Evolutionary conservation across 92 coral and sea anemone species (phyloP), one percentile per base, ranked within the genome.

Genomic region (Desmophyllum pertusum): DNA sequence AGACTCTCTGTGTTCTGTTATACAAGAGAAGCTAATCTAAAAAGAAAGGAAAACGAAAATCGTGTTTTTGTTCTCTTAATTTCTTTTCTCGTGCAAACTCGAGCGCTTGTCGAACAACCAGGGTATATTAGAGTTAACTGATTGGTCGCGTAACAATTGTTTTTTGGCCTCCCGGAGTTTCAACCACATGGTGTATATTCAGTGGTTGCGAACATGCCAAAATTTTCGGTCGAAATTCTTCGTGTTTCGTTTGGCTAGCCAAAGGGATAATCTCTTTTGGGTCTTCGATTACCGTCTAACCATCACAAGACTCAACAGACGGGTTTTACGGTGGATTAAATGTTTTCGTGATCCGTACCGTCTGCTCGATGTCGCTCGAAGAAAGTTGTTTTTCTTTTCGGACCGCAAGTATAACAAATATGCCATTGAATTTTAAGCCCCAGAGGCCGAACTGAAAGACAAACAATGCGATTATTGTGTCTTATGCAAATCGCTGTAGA

Each of bases 361-460:
- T 91, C 87, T 81, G 64, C 66, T 53, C 46, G 53, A 53, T 88
- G 91, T 83, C 91, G 84, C 84, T 66, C 68, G 10, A 78, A 63
- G 81, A 50, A 70, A 66, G 71, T 83, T 91, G 94, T 87, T 91
- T 91, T 91, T 81, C 83, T 87, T 78, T 84, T 87, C 85, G 77
- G 71, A 91, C 94, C 94, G 63, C 94, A 91, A 91, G 91, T 87
- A 91, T 88, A 90, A 73, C 78, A 87, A 91, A 86, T 87, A 83
- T 87, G 89, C 77, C 89, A 61, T 87, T 83, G 86, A 91, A 79
- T 74, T 78, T 33, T 71, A 39, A 51, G 86, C 91, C 83, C 83
- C 66, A 75, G 87, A 78, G 84, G 84, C 84, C 78, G 63, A 50
- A 81, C 68, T 79, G 66, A 68, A 80, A 72, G 67, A 66, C 70